These are phyloP conservation scores for Takifugu bimaculatus DNA, from an alignment of 2,113 vertebrate species.

Conservation along the genomic window DNA sequence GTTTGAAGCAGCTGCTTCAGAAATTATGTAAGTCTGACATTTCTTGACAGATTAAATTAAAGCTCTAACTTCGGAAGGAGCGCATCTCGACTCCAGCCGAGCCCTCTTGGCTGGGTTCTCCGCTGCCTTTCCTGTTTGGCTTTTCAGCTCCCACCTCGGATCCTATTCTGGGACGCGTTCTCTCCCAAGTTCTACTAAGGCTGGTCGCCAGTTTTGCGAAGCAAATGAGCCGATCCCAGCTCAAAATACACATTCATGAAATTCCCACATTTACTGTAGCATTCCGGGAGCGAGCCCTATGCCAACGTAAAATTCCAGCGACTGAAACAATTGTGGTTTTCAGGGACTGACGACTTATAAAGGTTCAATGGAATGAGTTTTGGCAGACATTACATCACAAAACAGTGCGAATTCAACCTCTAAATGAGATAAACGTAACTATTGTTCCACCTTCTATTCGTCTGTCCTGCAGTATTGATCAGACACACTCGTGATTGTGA, in stretches of 20 bases:
- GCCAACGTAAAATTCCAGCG: slow-evolving; percentile 44
- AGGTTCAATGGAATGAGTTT: neutral
- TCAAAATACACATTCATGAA: slow-evolving; percentile 68
- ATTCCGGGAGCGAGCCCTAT: slow-evolving; percentile 51
- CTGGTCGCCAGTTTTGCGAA: slow-evolving; percentile 43
- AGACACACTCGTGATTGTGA: slow-evolving; percentile 17
- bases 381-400: neutral
- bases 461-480: slow-evolving; percentile 32
- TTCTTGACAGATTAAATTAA: slow-evolving; percentile 25
- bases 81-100: slow-evolving; percentile 11
- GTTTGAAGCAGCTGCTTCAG: slow-evolving; percentile 35
- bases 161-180: slow-evolving; percentile 62
- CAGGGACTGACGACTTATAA: neutral
- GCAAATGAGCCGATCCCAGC: slow-evolving; percentile 50
- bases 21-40: slow-evolving; percentile 38
- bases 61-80: slow-evolving; percentile 11
- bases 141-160: slow-evolving; percentile 49
- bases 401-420: neutral
- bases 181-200: slow-evolving; percentile 52
- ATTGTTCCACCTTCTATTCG: neutral
- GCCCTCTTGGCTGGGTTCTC: slow-evolving; percentile 27
- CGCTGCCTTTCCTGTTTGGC: slow-evolving; percentile 49
- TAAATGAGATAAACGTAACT: neutral
- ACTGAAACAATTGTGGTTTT: slow-evolving; percentile 14
- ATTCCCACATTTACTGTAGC: slow-evolving; percentile 53